Conservation (phyloP, 2,113 vertebrate genomes). For the Campylorhamphus procurvoides region DNA sequence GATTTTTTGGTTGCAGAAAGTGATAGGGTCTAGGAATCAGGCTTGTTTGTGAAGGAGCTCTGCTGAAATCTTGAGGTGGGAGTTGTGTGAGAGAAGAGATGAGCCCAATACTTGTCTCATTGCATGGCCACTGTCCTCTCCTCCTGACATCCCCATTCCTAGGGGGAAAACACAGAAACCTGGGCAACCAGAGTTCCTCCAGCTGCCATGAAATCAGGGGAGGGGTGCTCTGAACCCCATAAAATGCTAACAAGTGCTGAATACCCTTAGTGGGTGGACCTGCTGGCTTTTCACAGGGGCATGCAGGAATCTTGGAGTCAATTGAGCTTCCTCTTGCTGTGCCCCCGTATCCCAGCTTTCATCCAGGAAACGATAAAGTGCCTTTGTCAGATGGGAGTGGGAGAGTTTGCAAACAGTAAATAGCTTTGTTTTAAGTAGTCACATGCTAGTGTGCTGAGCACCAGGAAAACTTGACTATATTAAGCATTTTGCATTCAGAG, state of each 20-base stretch:
- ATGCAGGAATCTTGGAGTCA: background rate
- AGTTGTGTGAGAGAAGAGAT: background rate
- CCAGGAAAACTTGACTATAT: background rate
- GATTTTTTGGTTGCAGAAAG: background rate
- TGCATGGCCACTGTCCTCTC: fast-evolving
- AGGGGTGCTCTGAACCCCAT: background rate
- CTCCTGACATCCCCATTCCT: background rate
- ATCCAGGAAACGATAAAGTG: background rate
- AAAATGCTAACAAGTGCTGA: background rate
- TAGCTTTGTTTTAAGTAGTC: background rate
- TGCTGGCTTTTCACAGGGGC: fast-evolving
- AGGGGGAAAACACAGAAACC: fast-evolving
- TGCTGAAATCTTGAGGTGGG: background rate
- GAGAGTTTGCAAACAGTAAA: background rate
- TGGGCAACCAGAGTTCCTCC: fast-evolving
- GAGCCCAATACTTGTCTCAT: fast-evolving
- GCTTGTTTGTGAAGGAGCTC: background rate
- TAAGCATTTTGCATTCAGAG: background rate
- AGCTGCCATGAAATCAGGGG: background rate
- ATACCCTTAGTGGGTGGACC: background rate
- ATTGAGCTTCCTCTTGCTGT: background rate
- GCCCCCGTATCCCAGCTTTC: background rate
- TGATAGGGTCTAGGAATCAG: background rate
- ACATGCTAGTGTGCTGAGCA: background rate
- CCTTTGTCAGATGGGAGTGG: background rate